Conservation (phyloP, 2,797 vertebrate genomes). For the Pogoniulus pusillus region DNA sequence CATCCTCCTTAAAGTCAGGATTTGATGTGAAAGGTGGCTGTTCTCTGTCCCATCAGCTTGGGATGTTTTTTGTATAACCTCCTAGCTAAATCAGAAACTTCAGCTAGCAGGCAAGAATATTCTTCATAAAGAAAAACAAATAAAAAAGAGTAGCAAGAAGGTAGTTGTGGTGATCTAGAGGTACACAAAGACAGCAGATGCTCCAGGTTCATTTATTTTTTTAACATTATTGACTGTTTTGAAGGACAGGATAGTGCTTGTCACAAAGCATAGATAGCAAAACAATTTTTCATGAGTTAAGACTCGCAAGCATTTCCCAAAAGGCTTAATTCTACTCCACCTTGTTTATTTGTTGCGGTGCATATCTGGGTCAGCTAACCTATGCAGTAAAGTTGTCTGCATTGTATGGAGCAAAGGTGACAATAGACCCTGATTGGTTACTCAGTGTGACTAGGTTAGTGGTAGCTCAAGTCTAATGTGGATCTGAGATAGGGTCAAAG, state of each 20-base stretch:
- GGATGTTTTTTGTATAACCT: neutral
- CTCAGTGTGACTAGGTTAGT: neutral
- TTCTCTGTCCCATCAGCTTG: neutral
- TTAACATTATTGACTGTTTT: neutral
- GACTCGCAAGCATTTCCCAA: neutral
- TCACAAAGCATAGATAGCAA: neutral
- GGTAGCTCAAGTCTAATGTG: neutral
- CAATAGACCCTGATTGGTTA: neutral
- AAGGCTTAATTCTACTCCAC: neutral
- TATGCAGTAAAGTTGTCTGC: neutral
- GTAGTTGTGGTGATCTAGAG: neutral
- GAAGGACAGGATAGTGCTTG: neutral
- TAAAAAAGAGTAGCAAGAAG: neutral
- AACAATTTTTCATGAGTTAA: neutral
- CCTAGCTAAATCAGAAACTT: neutral
- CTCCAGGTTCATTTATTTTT: neutral
- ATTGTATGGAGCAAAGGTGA: neutral
- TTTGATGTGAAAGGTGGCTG: neutral
- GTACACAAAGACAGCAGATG: neutral
- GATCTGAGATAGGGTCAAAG: rapidly evolving
- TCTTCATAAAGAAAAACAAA: neutral
- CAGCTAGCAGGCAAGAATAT: neutral
- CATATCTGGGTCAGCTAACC: neutral
- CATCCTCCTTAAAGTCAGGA: neutral
- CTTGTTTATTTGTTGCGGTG: neutral